These are phyloP conservation scores for Gephyroberyx darwinii DNA, from an alignment of 2,797 vertebrate species.

Conservation along the genomic window DNA sequence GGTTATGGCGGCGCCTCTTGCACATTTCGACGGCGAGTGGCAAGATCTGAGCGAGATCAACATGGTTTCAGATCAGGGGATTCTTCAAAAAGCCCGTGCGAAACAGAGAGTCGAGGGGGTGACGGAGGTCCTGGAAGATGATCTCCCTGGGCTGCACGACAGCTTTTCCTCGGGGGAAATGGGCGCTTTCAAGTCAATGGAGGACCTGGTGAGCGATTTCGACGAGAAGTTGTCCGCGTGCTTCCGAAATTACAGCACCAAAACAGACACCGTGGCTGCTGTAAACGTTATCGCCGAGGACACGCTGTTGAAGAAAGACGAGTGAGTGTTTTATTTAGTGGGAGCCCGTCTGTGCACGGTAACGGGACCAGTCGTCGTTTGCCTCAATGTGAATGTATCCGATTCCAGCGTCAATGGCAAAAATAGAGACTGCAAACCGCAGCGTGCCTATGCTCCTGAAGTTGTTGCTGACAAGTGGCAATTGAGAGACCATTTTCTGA, in stretches of 20 bases:
- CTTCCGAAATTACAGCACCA: slow-evolving; percentile 79
- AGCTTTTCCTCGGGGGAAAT: slow-evolving; percentile 38
- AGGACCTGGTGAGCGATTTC: slow-evolving; percentile 73
- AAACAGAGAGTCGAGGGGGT: slow-evolving; percentile 61
- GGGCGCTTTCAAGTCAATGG: slow-evolving; percentile 58
- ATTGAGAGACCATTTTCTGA: too few species aligned
- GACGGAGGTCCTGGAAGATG: slow-evolving; percentile 51
- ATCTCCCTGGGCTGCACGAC: slow-evolving; percentile 43
- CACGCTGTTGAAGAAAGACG: slow-evolving; percentile 86
- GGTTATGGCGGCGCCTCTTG: slow-evolving; percentile 79
- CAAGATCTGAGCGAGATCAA: slow-evolving; percentile 81
- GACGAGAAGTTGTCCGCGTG: slow-evolving; percentile 87
- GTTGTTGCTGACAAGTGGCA: too few species aligned
- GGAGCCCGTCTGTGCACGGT: slow-evolving; percentile 7
- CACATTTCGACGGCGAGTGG: slow-evolving; percentile 84
- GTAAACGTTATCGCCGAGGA: slow-evolving; percentile 85
- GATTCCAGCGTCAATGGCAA: neutral
- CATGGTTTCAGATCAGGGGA: slow-evolving; percentile 51
- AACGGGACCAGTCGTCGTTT: neutral
- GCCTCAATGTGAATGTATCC: neutral
- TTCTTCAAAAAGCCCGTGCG: slow-evolving; percentile 59
- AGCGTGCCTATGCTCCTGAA: too few species aligned
- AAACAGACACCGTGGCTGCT: slow-evolving; percentile 75
- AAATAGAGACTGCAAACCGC: too few species aligned
- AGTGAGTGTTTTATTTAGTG: slow-evolving; percentile 83